phyloP scores from a whole-genome alignment of 1,140 invertebrate genomes.

The Pseudomyrmex gracilis region DNA sequence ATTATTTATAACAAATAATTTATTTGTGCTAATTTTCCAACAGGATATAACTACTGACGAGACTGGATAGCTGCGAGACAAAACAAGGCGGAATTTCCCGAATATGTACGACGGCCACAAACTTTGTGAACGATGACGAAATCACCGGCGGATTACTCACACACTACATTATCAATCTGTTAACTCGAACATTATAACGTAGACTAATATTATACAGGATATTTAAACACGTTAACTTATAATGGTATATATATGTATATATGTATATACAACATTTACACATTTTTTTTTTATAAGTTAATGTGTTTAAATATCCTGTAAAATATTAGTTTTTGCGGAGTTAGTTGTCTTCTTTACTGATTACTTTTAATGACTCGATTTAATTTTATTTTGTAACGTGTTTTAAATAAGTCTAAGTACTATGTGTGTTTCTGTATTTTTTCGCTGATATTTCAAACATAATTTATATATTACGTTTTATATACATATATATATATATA shows the following conservation, averaged over 20 bases:
- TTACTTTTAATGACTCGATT: conserved; percentile 28
- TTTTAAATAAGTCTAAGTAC: conserved; percentile 29
- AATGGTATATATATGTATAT: too few species aligned
- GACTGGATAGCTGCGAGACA: conserved; percentile 67
- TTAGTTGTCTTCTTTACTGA: conserved; percentile 6
- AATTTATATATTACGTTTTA: too few species aligned
- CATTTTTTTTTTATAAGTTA: conserved; percentile 55
- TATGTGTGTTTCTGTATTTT: too few species aligned
- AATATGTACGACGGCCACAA: conserved; percentile 19
- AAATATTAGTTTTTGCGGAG: conserved; percentile 27
- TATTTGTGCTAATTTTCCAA: too few species aligned
- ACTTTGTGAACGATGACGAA: conserved; percentile 59
- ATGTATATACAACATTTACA: conserved; percentile 59
- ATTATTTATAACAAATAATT: too few species aligned
- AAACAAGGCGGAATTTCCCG: conserved; percentile 37
- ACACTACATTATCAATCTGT: conserved; percentile 70
- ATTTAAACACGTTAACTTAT: too few species aligned
- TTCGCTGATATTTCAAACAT: too few species aligned
- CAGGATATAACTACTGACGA: conserved; percentile 76
- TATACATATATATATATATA: too few species aligned
- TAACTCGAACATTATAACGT: conserved; percentile 41
- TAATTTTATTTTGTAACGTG: neutral
- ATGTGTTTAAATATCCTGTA: conserved; percentile 43
- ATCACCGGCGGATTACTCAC: conserved; percentile 69
- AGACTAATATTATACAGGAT: too few species aligned